phyloP scores from a whole-genome alignment of 2,888 invertebrate species.

The Sesia apiformis region DNA sequence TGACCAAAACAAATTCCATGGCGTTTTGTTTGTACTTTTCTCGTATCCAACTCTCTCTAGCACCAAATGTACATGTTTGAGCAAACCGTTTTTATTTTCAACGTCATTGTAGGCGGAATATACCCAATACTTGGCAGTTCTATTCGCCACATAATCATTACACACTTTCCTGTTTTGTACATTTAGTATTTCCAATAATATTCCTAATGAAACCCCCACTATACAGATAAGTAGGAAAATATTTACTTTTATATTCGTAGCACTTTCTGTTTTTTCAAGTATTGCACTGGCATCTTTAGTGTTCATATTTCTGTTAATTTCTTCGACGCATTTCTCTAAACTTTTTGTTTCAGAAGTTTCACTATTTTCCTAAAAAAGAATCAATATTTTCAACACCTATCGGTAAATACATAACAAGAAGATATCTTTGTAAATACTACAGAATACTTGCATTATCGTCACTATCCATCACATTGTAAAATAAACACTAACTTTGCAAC shows the following conservation, averaged over 20 bases:
- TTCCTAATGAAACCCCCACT: conserved; percentile 42
- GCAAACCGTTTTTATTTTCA: conserved; percentile 76
- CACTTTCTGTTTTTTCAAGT: neutral
- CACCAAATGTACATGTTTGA: conserved; percentile 87
- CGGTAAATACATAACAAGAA: too few species aligned
- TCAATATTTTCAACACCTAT: too few species aligned
- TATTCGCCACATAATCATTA: conserved; percentile 14
- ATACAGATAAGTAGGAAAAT: conserved; percentile 47
- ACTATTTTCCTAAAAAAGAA: too few species aligned
- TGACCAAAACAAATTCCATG: conserved; percentile 95
- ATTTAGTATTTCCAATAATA: conserved; percentile 42
- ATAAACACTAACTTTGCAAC: too few species aligned
- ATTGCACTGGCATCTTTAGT: too few species aligned
- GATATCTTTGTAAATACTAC: too few species aligned
- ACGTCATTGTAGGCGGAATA: conserved; percentile 71
- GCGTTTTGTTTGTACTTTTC: conserved; percentile 63
- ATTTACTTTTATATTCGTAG: conserved; percentile 23
- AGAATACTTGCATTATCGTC: too few species aligned
- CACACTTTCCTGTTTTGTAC: conserved; percentile 25
- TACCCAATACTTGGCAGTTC: conserved; percentile 67
- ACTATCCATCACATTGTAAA: too few species aligned
- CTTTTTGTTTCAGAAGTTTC: too few species aligned
- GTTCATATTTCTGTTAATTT: too few species aligned
- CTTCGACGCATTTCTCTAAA: too few species aligned
- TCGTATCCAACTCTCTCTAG: conserved; percentile 84